Base-by-base conservation (phyloP, 2,113 vertebrate species). In the Etheostoma spectabile region DNA sequence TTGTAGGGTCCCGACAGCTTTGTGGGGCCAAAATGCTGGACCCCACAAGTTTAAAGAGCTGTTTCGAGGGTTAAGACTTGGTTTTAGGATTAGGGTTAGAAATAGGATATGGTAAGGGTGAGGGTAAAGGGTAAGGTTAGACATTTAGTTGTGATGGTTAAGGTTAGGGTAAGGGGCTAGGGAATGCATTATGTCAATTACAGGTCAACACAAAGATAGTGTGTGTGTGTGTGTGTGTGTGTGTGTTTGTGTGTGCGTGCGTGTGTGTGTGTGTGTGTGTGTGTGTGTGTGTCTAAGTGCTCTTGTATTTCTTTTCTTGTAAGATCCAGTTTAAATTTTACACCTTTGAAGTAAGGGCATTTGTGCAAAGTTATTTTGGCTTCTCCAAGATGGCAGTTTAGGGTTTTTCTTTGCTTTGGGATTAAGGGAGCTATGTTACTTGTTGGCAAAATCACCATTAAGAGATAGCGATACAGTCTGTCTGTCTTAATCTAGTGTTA, bases 281-380 rank as follows among this genome's bases (percentile, higher is more conserved):
- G 46, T 56, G 49, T 64, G 55, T 46, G 60, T 67, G 79, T 81
- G 51, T 48, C 11, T 68, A 42, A 33, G 19, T 66, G 27, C 62
- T 56, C 35, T 56, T 55, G 35, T 55, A 2, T 55, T 66, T 56
- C 1, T 27, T 77, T 55, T 62, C 27, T 49, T 61, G 24, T 62
- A 56, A 59, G 38, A 67, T 49, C 22, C 38, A 22, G 14, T 60
- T 59, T 66, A 55, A 73, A 48, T 69, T 77, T 59, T 13, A 55
- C 46, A 65, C 45, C 35, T 83, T 77, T 55, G 60, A 85, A 80
- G 33, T 59, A 10, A 69, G 62, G 33, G 65, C 19, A 42, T 74
- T 60, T 80, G 69, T 71, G 62, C 38, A 53, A 21, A 65, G 55
- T 12, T 33, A 45, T 63, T 72, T 27, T 13, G 5, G 64, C 22